Evolutionary conservation across 2,888 invertebrate genomes (phyloP).

Genomic region (Agrochola circellaris): DNA sequence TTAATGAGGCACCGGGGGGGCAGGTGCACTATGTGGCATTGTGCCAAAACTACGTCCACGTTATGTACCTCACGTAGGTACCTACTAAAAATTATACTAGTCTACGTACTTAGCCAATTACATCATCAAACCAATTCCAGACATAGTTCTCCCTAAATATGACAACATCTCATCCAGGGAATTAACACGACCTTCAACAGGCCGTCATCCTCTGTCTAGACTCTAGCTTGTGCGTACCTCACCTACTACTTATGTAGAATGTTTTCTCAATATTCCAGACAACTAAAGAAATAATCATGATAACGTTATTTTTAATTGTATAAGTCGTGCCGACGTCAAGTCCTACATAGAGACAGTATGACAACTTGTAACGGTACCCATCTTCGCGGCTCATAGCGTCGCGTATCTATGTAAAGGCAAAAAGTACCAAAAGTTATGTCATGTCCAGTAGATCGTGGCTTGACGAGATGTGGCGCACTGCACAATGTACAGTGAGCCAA

Average conservation of each 20-base stretch:
- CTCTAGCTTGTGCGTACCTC: not conserved
- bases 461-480: constrained; percentile 17
- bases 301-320: constrained; percentile 1
- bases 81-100: not conserved
- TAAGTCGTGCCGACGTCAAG: not conserved
- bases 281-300: not conserved
- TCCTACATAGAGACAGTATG: not conserved
- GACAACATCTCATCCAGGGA: not conserved
- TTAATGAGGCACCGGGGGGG: constrained; percentile 34
- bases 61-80: constrained; percentile 22
- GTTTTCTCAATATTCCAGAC: not conserved
- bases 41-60: constrained; percentile 41
- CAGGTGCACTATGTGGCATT: constrained; percentile 30
- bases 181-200: not conserved
- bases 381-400: constrained; percentile 12
- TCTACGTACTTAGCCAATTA: constrained; percentile 12
- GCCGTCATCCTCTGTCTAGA: too few species aligned
- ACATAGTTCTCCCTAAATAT: not conserved
- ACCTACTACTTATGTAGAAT: not conserved
- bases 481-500: constrained; percentile 9
- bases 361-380: not conserved
- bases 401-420: constrained; percentile 8
- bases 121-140: constrained; percentile 1
- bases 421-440: constrained; percentile 34
- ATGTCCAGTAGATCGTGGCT: constrained; percentile 3